Evolutionary conservation across 2,888 invertebrate genomes (phyloP).

Genomic region (Lampropteryx suffumata): DNA sequence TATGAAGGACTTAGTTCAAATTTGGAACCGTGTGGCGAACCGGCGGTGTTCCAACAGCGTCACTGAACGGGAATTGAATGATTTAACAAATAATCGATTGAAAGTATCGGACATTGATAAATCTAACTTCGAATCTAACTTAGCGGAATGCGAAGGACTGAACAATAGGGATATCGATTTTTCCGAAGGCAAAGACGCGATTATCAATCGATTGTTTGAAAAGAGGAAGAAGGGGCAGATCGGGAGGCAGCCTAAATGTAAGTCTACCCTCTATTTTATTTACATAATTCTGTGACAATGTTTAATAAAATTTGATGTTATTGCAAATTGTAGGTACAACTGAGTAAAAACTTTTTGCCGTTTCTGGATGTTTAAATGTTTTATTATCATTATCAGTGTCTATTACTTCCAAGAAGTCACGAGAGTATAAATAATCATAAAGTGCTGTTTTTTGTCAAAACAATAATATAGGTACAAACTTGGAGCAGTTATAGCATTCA

Average conservation of each 20-base stretch:
- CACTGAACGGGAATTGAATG: slow-evolving; percentile 58
- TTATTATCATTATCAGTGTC: too few species aligned
- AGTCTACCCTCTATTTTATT: slow-evolving; percentile 42
- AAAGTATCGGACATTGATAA: slow-evolving; percentile 59
- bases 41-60: slow-evolving; percentile 80
- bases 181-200: slow-evolving; percentile 60
- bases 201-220: slow-evolving; percentile 69
- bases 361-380: too few species aligned
- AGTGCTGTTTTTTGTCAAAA: too few species aligned
- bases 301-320: too few species aligned
- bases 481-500: too few species aligned
- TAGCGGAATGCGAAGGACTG: slow-evolving; percentile 66
- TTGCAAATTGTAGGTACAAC: too few species aligned
- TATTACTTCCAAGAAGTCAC: too few species aligned
- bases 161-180: slow-evolving; percentile 67
- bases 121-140: slow-evolving; percentile 56
- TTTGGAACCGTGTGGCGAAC: slow-evolving; percentile 80
- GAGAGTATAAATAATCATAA: too few species aligned
- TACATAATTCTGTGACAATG: too few species aligned
- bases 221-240: slow-evolving; percentile 58
- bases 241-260: slow-evolving; percentile 68
- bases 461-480: too few species aligned
- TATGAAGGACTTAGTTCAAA: slow-evolving; percentile 86
- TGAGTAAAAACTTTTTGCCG: too few species aligned
- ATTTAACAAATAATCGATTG: slow-evolving; percentile 57